These are phyloP conservation scores for Gymnosoma rotundatum DNA, from an alignment of 2,888 invertebrate species.

Conservation along the genomic window DNA sequence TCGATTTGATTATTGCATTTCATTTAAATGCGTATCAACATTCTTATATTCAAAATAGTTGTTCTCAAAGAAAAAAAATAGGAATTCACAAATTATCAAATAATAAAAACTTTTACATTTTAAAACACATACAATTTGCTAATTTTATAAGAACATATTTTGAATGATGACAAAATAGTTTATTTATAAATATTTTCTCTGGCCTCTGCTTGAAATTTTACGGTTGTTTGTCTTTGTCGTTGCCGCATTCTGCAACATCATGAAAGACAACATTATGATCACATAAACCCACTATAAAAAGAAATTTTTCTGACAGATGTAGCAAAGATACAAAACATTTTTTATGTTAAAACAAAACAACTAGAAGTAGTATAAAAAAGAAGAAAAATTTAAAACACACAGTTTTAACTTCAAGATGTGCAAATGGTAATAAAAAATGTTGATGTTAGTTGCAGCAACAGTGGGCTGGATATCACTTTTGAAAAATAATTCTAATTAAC, in stretches of 20 bases:
- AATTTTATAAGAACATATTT: constrained; percentile 16
- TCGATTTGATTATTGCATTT: no score
- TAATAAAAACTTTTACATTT: constrained; percentile 6
- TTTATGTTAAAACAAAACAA: not conserved
- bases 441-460: not conserved
- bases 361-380: constrained; percentile 30
- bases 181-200: constrained; percentile 61
- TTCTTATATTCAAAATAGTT: not conserved
- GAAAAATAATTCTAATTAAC: no score
- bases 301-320: constrained; percentile 49
- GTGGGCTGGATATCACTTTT: not conserved
- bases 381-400: constrained; percentile 4
- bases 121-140: constrained; percentile 22
- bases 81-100: constrained; percentile 11
- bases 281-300: constrained; percentile 49
- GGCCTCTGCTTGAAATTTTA: constrained; percentile 29
- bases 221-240: not conserved
- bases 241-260: not conserved
- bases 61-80: not conserved
- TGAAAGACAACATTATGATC: constrained; percentile 20
- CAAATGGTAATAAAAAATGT: not conserved
- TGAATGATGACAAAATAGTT: constrained; percentile 63
- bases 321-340: constrained; percentile 46
- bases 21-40: no score
- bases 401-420: not conserved